Base-by-base conservation (phyloP, 1,140 invertebrate species). In the Lepidotrigona ventralis region DNA sequence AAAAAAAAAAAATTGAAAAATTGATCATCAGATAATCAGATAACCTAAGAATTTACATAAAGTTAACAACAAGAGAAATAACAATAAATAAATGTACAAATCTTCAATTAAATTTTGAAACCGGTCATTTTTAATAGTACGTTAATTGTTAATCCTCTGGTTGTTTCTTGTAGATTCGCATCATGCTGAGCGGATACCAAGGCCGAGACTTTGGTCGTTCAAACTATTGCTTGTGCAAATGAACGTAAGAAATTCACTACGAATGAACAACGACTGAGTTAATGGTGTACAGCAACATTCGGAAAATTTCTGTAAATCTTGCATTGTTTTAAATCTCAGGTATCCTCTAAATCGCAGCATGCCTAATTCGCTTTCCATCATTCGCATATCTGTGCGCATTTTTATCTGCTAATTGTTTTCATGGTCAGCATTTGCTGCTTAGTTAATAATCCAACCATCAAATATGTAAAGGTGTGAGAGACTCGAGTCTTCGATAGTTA, bases 381-480 rank as follows among this genome's bases (percentile, higher is more conserved):
- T 26, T 0, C 6, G 51, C 1, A n/a, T 39, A 79, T 51, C 12
- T 14, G 66, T 26, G 46, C 53, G n/a, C 51, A 29, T 15, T 58
- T 80, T 19, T 72, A 80, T 54, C 69, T 80, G 69, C 19, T 6
- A 46, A 63, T 72, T 72, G 33, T 72, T 51, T 72, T 33, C 33
- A 33, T 33, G 33, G 33, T 33, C 33, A 33, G 33, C 33, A 33
- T 33, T 33, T 26, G 2, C 0, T 8, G 11, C 11, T 8, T 3
- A 46, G 39, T 17, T 33, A 14, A 78, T 54, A 66, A 39, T 53
- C 21, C n/a, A 1, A 0, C 0, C 3, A 26, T 53, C 2, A 15
- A 6, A 8, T 11, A 15, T 9, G 3, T 15, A 29, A 39, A 39
- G 39, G 39, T 39, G 39, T 0, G 6, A 12, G 5, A 17, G 2